Percentiles rank a stretch among this genome's conserved stretches.
Evolutionary conservation across 2,888 invertebrate species (phyloP).

Genomic region (Nasonia oneida): DNA sequence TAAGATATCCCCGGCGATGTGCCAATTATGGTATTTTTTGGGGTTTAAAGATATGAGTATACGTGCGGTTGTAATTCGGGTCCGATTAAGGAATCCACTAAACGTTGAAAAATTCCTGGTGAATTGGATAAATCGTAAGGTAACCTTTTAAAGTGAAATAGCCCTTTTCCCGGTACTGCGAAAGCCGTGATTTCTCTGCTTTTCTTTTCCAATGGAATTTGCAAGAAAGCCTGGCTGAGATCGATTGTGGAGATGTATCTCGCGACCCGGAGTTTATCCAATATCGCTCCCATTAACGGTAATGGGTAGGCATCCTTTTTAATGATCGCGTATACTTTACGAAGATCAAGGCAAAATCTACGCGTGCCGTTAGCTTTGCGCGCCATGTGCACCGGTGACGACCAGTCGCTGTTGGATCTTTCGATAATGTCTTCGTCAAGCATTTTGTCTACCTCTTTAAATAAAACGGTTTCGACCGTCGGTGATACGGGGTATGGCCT

Average conservation of each 20-base stretch:
- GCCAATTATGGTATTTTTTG: background rate
- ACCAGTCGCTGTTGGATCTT: slow-evolving; percentile 37
- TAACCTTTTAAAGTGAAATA: background rate
- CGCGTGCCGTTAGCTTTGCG: background rate
- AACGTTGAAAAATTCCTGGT: background rate
- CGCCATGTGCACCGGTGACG: slow-evolving; percentile 32
- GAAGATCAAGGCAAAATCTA: background rate
- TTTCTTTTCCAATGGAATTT: no score
- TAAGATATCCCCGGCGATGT: background rate
- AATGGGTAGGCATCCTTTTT: no score
- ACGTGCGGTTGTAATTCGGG: slow-evolving; percentile 59
- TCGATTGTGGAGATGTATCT: no score
- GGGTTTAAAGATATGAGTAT: slow-evolving; percentile 49
- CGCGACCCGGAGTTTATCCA: no score
- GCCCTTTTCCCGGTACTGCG: no score
- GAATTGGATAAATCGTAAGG: background rate
- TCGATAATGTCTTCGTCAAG: slow-evolving; percentile 30
- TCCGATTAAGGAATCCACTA: background rate
- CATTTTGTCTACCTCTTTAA: slow-evolving; percentile 1
- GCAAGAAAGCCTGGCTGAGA: no score
- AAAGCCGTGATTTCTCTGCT: no score
- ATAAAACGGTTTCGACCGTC: background rate
- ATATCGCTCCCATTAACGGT: no score
- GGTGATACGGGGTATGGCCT: background rate
- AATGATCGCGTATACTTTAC: no score